These are phyloP conservation scores for Hyla sarda DNA, from an alignment of 2,113 vertebrate species.

Conservation along the genomic window DNA sequence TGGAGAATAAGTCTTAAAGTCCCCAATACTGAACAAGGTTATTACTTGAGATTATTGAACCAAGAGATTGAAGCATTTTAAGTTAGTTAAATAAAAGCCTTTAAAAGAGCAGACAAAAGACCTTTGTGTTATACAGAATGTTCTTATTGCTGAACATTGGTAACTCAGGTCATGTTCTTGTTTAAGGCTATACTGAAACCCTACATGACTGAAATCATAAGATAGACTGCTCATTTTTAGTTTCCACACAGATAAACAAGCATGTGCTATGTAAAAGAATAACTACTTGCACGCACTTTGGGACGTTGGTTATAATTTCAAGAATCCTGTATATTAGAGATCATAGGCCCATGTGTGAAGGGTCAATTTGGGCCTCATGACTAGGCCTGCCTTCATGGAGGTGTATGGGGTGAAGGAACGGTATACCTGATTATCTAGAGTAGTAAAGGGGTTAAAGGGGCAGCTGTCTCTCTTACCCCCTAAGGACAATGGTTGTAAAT, in stretches of 20 bases:
- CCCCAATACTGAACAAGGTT: no score
- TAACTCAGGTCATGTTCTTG: background rate
- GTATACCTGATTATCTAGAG: background rate
- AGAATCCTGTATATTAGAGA: background rate
- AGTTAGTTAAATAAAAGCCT: no score
- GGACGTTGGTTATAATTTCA: background rate
- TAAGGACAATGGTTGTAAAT: no score
- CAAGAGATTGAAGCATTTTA: no score
- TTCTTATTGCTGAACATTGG: background rate
- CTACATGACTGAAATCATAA: conserved; percentile 11
- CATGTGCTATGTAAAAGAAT: background rate
- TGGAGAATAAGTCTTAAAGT: no score
- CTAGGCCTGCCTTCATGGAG: background rate
- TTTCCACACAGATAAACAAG: background rate
- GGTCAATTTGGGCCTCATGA: background rate
- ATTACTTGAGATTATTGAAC: no score
- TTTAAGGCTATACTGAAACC: background rate
- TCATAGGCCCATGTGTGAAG: background rate
- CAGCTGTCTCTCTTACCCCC: no score
- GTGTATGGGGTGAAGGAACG: background rate
- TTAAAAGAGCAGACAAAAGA: background rate
- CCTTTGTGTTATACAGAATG: background rate
- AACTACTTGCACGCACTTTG: background rate
- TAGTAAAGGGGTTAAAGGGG: background rate
- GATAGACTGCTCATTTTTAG: background rate